Evolutionary conservation across 2,797 vertebrate genomes (phyloP).

Genomic region (Coregonus sp.): DNA sequence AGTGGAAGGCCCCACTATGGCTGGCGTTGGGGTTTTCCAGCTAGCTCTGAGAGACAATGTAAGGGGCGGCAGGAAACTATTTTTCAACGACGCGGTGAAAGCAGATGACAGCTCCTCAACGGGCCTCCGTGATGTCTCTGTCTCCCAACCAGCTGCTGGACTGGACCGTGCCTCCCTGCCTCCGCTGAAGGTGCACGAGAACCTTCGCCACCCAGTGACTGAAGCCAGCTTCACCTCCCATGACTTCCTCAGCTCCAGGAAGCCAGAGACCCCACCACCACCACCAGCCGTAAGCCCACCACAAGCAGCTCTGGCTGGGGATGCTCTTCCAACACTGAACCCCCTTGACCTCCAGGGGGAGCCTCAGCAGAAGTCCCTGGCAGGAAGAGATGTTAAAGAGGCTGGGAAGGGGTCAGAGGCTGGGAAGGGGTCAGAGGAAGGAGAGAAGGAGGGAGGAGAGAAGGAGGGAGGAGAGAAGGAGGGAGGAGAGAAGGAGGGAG

Average conservation of each 20-base stretch:
- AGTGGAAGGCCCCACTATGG: constrained; percentile 35
- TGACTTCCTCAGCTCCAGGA: constrained; percentile 59
- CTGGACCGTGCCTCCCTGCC: constrained; percentile 74
- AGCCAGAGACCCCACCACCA: constrained; percentile 41
- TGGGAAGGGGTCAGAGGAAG: neutral
- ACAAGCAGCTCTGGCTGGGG: neutral
- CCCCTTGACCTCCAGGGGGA: neutral
- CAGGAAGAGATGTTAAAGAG: neutral
- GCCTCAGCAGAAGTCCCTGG: neutral
- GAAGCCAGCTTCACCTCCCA: constrained; percentile 75
- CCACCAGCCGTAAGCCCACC: constrained; percentile 38
- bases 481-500: neutral
- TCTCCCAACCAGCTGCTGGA: neutral
- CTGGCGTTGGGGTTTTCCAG: constrained; percentile 45
- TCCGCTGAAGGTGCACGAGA: constrained; percentile 76
- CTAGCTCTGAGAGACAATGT: constrained; percentile 41
- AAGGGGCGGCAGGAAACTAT: constrained; percentile 58
- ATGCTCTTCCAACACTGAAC: constrained; percentile 14
- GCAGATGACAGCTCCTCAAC: constrained; percentile 32
- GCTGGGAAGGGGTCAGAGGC: constrained; percentile 11
- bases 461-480: constrained; percentile 29
- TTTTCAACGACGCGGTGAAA: constrained; percentile 59
- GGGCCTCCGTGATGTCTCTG: constrained; percentile 13
- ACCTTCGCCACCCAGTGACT: constrained; percentile 73
- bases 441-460: neutral